Base-by-base conservation (phyloP, 2,888 invertebrate genomes). In the Cenopis cana region DNA sequence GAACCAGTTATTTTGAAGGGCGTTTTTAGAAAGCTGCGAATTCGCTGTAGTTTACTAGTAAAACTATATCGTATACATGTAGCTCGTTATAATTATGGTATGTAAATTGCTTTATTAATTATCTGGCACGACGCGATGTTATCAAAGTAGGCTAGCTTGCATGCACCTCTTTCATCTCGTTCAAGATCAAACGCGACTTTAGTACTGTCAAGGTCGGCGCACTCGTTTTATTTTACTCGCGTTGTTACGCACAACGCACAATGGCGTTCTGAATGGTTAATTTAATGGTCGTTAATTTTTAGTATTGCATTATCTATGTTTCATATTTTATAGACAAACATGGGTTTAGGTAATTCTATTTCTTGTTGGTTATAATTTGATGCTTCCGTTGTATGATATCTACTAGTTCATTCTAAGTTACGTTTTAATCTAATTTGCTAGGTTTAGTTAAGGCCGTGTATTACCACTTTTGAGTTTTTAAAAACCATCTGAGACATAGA, bases 131-230 rank as follows among this genome's bases (percentile, higher is more conserved):
- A 54, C n/a, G n/a, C 54, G 64, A 64, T 54, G 24, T 38, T 64
- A 64, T 64, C 64, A 64, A 52, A 52, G n/a, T 18, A 20, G 14
- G 38, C 52, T 20, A 64, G 20, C 62, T 36, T 29, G 4, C 52
- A 64, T 57, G 41, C 72, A 72, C 75, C 78, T 78, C 79, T 79
- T 79, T 76, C 76, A 74, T 76, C 74, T 74, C 76, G 78, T 82
- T 85, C 83, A 86, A 84, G 82, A 81, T 79, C 82, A 79, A 70
- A 65, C 71, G 46, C 75, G 78, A 76, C 75, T 77, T 75, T 77
- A 78, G 73, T 75, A 74, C 69, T 75, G 78, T 76, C 81, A 79
- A 74, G 78, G 77, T 72, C 78, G 60, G 24, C 36, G 65, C 74
- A 74, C 75, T 73, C 59, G 71, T 74, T 76, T 78, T 75, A 75